Conservation (phyloP, 2,113 vertebrate species). For the Synodontis membranacea region DNA sequence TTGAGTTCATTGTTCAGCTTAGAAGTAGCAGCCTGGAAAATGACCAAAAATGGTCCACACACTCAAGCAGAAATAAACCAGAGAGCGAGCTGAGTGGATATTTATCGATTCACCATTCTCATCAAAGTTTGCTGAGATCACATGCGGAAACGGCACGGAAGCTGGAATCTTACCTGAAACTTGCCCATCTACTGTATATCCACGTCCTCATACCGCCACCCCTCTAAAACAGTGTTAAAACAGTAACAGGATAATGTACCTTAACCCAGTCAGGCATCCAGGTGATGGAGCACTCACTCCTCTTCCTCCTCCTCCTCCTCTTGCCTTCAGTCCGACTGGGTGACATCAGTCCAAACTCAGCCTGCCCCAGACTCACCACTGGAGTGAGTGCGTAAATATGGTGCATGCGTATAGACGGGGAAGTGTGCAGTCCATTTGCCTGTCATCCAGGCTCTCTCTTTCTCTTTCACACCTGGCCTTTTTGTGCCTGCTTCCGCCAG, state of each 20-base stretch:
- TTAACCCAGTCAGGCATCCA: constrained; percentile 68
- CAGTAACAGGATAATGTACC: not conserved
- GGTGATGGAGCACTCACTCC: constrained; percentile 57
- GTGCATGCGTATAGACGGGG: not conserved
- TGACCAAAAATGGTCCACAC: too few species aligned
- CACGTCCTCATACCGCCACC: not conserved
- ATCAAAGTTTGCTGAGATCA: not conserved
- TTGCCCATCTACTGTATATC: not conserved
- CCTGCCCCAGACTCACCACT: not conserved
- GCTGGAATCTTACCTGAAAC: not conserved
- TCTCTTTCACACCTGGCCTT: constrained; percentile 38
- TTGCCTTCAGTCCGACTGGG: constrained; percentile 56
- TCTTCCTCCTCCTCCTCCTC: constrained; percentile 54
- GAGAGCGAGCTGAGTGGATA: not conserved
- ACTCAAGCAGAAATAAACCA: not conserved
- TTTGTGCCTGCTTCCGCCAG: constrained; percentile 34
- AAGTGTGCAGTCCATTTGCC: constrained; percentile 39
- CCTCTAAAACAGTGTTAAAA: not conserved
- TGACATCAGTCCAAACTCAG: constrained; percentile 52
- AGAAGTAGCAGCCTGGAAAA: not conserved
- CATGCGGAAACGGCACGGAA: not conserved
- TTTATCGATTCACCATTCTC: not conserved
- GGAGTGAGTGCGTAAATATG: not conserved
- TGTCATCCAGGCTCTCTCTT: constrained; percentile 16
- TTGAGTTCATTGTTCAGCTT: not conserved